phyloP scores from a whole-genome alignment of 2,888 invertebrate genomes.

The Merodon equestris region DNA sequence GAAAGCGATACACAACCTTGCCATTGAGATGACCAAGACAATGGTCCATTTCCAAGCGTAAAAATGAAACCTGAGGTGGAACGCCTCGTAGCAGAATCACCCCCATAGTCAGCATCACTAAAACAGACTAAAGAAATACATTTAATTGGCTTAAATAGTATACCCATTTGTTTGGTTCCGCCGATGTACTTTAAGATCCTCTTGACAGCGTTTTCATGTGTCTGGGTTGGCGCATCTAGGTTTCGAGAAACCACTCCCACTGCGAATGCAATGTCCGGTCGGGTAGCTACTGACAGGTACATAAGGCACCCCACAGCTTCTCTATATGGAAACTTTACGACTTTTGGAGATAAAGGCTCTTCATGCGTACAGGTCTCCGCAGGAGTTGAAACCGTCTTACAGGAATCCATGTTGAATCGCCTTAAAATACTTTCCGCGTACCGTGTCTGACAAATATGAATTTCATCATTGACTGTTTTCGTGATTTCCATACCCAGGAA shows the following conservation, averaged over 20 bases:
- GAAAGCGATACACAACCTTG: constrained; percentile 44
- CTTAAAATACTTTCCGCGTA: constrained; percentile 57
- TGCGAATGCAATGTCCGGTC: constrained; percentile 65
- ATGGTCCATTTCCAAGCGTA: constrained; percentile 13
- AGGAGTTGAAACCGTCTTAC: constrained; percentile 60
- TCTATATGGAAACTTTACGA: constrained; percentile 57
- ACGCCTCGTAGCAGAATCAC: constrained; percentile 41
- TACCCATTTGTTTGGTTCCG: constrained; percentile 30
- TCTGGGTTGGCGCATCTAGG: constrained; percentile 19
- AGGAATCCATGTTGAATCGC: constrained; percentile 60
- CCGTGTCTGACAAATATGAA: constrained; percentile 51
- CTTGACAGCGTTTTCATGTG: constrained; percentile 26
- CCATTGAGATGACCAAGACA: constrained; percentile 40
- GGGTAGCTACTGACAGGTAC: constrained; percentile 65
- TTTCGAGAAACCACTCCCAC: constrained; percentile 47
- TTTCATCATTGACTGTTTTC: constrained; percentile 22
- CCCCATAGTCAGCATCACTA: constrained; percentile 59
- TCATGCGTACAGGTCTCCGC: constrained; percentile 19
- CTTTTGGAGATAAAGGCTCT: constrained; percentile 45
- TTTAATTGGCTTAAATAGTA: constrained; percentile 17
- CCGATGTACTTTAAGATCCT: constrained; percentile 32
- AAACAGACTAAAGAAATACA: constrained; percentile 24
- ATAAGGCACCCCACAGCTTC: constrained; percentile 64
- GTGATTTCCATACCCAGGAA: constrained; percentile 24
- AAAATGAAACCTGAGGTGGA: constrained; percentile 53